Conservation (phyloP, 64 coral and sea anemone species). For the Pocillopora damicornis region DNA sequence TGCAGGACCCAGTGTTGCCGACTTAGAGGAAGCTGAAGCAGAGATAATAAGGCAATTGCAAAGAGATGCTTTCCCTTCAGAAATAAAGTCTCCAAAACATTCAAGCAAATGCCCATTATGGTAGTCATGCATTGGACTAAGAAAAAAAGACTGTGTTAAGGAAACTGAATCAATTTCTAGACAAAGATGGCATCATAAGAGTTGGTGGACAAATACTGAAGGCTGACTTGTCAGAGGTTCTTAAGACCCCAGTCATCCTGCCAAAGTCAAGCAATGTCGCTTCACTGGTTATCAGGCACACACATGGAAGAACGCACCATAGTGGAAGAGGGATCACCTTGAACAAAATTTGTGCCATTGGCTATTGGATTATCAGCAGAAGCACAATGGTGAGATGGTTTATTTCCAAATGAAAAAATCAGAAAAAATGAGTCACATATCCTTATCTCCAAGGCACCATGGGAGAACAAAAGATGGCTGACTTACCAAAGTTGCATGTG, state of each 20-base stretch:
- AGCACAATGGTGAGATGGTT: conserved; percentile 26
- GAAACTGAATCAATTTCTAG: conserved; percentile 42
- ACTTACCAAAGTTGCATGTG: conserved; percentile 38
- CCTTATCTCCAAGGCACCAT: conserved; percentile 23
- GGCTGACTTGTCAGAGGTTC: neutral
- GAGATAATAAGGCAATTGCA: conserved; percentile 46
- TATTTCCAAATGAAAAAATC: neutral
- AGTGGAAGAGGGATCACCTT: conserved; percentile 44
- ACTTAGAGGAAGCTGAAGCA: conserved; percentile 30
- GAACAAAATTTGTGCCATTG: conserved; percentile 21
- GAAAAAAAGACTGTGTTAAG: conserved; percentile 43
- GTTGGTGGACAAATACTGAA: conserved; percentile 25
- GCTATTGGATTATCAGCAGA: neutral
- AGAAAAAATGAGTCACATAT: conserved; percentile 29
- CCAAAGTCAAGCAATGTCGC: conserved; percentile 35
- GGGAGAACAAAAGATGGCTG: conserved; percentile 62
- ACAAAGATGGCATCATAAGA: conserved; percentile 10
- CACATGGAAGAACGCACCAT: conserved; percentile 42
- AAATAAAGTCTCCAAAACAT: conserved; percentile 44
- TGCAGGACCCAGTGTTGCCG: neutral
- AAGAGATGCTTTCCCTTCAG: conserved; percentile 23
- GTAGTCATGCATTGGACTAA: conserved; percentile 22
- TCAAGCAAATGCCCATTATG: conserved; percentile 1
- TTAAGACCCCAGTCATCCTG: conserved; percentile 28
- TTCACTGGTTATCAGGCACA: conserved; percentile 37